Evolutionary conservation across 2,888 invertebrate genomes (phyloP).

Genomic region (Cheilosia grossa): DNA sequence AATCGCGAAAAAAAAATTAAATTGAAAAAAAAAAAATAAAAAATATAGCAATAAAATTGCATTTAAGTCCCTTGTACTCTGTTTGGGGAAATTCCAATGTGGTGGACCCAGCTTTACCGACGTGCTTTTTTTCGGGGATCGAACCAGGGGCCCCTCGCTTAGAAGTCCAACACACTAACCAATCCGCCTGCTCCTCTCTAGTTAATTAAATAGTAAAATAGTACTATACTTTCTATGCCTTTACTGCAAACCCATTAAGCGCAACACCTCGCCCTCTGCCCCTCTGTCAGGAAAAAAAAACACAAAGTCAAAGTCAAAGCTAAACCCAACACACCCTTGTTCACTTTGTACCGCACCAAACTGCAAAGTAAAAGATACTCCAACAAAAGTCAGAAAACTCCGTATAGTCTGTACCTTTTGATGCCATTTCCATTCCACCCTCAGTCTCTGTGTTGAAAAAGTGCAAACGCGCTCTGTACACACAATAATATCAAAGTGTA

Average conservation of each 20-base stretch:
- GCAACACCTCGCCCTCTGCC: neutral
- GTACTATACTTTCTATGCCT: too few relatives aligned
- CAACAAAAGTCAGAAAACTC: neutral
- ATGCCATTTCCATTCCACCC: neutral
- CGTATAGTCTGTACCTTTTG: neutral
- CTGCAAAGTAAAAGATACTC: constrained; percentile 8
- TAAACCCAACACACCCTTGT: neutral
- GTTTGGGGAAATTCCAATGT: too few relatives aligned
- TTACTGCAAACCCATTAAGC: neutral
- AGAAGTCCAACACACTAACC: too few relatives aligned
- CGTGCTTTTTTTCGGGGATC: too few relatives aligned
- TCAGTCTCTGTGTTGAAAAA: neutral
- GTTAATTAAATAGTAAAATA: too few relatives aligned
- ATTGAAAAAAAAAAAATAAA: too few relatives aligned
- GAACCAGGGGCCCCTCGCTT: too few relatives aligned
- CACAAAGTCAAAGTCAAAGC: constrained; percentile 9
- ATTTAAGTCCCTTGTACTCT: too few relatives aligned
- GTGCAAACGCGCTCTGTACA: constrained; percentile 4
- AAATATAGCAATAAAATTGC: too few relatives aligned
- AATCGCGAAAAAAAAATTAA: too few relatives aligned
- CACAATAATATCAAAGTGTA: constrained; percentile 1
- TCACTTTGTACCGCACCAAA: neutral
- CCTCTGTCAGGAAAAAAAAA: neutral
- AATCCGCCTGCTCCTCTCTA: too few relatives aligned
- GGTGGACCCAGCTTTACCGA: too few relatives aligned